These are phyloP conservation scores for Heliothis subflexa DNA, from an alignment of 1,140 invertebrate genomes.

Conservation along the genomic window DNA sequence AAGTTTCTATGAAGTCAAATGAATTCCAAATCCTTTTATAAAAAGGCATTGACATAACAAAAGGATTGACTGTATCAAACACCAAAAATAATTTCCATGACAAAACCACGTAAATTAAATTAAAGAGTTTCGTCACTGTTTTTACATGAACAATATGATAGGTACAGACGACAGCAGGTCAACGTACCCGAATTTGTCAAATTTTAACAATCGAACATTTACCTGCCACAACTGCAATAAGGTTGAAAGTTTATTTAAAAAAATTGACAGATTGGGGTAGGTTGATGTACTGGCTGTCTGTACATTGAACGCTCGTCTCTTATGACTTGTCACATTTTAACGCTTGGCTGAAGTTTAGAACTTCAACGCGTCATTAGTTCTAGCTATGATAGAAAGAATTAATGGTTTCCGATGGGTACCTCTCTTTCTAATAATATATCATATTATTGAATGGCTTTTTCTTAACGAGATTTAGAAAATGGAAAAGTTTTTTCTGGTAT, in stretches of 20 bases:
- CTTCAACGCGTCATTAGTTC: constrained; percentile 71
- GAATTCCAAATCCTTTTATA: too few relatives aligned
- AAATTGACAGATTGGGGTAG: too few relatives aligned
- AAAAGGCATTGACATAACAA: too few relatives aligned
- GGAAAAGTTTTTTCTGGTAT: neutral
- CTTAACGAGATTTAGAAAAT: neutral
- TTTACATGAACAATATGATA: neutral
- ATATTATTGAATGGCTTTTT: constrained; percentile 9
- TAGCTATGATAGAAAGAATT: constrained; percentile 62
- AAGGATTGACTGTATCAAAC: too few relatives aligned
- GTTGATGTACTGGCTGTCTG: neutral
- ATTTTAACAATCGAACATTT: too few relatives aligned
- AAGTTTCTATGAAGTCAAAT: too few relatives aligned
- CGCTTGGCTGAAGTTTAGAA: constrained; percentile 68
- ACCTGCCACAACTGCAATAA: too few relatives aligned
- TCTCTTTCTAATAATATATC: constrained; percentile 34
- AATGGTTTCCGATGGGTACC: constrained; percentile 42
- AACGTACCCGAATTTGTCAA: too few relatives aligned
- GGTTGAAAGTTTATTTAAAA: too few relatives aligned
- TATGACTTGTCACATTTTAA: constrained; percentile 52
- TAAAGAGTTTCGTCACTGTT: neutral
- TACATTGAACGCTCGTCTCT: constrained; percentile 48
- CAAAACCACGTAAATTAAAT: neutral
- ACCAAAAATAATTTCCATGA: too few relatives aligned
- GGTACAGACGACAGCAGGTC: too few relatives aligned